Evolutionary conservation across 2,888 invertebrate genomes (phyloP), one percentile per base, ranked within the genome.

Genomic region (Monoplex corrugatus): DNA sequence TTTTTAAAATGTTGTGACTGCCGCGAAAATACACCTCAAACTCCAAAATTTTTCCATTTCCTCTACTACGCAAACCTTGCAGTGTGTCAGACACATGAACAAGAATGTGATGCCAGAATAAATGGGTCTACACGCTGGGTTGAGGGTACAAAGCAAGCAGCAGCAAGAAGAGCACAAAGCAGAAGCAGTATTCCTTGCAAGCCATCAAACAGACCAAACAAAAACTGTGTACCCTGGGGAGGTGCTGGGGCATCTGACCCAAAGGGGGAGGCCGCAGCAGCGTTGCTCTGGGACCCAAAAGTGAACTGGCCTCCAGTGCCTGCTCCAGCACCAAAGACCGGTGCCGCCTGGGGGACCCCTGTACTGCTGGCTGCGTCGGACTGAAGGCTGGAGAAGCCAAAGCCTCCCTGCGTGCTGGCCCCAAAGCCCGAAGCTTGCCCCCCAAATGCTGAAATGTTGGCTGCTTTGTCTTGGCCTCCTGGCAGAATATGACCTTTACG

Each of bases 221-320:
- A 13, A 68, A 23, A 68, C 63, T 68, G 43, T 38, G 16, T 57
- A 84, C 84, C 84, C 38, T 84, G 84, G 57, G 57, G 5, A 38
- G 84, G 57, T 0, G 50, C 35, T n/a, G 78, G 32, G 23, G 78
- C 35, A 6, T 80, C 80, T 2, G 80, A 72, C 6, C 57, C 40
- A 57, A 87, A 80, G 13, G 87, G 40, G 0, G 87, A 80, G 40
- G 87, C 87, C 57, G 87, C 87, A 40, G 57, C 87, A n/a, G 80
- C 87, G 28, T 78, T 87, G 57, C 80, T 87, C 80, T 87, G 87
- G 35, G 80, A 23, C 38, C 57, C 35, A 45, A 87, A 87, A n/a
- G 87, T 35, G 78, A 87, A 87, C 80, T 80, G 80, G 1, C 57
- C 80, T 35, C 40, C 43, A n/a, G 40, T 63, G 75, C 87, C 45